Evolutionary conservation across 2,113 vertebrate genomes (phyloP), one percentile per base, ranked within the genome.

Genomic region (Ciconia maguari): DNA sequence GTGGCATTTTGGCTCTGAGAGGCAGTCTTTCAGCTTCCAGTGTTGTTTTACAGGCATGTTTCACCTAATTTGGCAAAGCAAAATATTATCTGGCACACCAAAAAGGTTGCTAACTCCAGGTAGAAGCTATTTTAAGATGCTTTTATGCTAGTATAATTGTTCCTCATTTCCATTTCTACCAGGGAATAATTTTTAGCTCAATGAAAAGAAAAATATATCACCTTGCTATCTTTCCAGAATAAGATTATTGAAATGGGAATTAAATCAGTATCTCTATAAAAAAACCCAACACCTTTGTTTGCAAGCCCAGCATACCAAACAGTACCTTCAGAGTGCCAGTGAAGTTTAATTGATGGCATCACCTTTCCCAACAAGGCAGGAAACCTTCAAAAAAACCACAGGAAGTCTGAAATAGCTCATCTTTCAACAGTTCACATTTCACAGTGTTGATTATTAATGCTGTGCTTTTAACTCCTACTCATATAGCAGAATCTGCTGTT

Each of bases 1-100:
- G 24, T 10, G 34, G 8, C 58, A 48, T 69, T 89, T 85, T 77
- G 26, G 49, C 42, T 57, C 42, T 6, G 1, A 72, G 48, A 36
- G 46, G 21, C 41, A 89, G 52, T 25, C 29, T 60, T 87, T 46
- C 71, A 86, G 20, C 34, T 51, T 80, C 29, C 32, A 64, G 14
- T 2, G 2, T 46, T 22, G 24, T 32, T 32, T 88, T 77, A 76
- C 0, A 0, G 49, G 24, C n/a, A 57, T 1, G n/a, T 22, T 77
- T 83, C 83, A 58, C 41, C 36, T 82, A 86, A 89, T 83, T 78
- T 79, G 65, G 65, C 69, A 79, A 57, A 30, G 10, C 8, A 79
- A 64, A 58, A 12, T 6, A 2, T 44, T 60, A 44, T 4, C 41
- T 88, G 54, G 58, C 49, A 65, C 30, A 57, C 1, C 54, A 74